Evolutionary conservation across 2,113 vertebrate species (phyloP), one percentile per base, ranked within the genome.

Genomic region (Clarias magur): DNA sequence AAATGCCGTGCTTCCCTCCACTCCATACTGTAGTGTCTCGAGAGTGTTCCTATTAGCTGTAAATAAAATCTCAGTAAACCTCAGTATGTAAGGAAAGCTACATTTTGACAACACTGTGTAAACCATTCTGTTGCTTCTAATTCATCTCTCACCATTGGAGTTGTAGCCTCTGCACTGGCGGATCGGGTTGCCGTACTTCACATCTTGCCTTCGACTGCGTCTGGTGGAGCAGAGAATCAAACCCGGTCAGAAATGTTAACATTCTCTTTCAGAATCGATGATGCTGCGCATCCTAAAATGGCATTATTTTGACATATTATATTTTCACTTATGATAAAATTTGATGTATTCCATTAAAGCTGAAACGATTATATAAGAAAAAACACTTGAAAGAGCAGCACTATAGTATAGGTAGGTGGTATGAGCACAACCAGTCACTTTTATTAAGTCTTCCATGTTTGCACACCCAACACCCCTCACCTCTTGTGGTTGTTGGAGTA

Each of bases 401-500:
- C 62, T 63, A 23, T 25, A n/a, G 9, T 63, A 63, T 2, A 73
- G 17, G 0, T 42, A 73, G 17, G 0, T 42, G 4, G 34, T 23
- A 70, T 42, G 70, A 11, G 34, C 16, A 19, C 68, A 70, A 13
- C 17, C 27, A 1, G 19, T 70, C 68, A 70, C 16, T 70, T 38
- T 0, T 19, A 38, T 2, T 34, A 27, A 70, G 16, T 30, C 30
- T 30, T 2, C 13, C 65, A 68, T 65, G 11, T 79, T 30, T 82
- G 60, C 27, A 81, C 16, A 42, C 17, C 9, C 68, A 72, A 11
- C 25, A 25, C 60, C 38, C 10, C 88, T n/a, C 84, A 99, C 98
- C 98, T 97, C 93, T 99, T 99, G 89, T 98, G 98, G 21, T 97
- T 99, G 0, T 96, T 95, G 0, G 98, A 99, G 92, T 99, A 99